Percentiles rank a stretch among this genome's conserved stretches.
These are phyloP conservation scores for Bombylius discolor DNA, from an alignment of 2,888 invertebrate species.

Conservation along the genomic window DNA sequence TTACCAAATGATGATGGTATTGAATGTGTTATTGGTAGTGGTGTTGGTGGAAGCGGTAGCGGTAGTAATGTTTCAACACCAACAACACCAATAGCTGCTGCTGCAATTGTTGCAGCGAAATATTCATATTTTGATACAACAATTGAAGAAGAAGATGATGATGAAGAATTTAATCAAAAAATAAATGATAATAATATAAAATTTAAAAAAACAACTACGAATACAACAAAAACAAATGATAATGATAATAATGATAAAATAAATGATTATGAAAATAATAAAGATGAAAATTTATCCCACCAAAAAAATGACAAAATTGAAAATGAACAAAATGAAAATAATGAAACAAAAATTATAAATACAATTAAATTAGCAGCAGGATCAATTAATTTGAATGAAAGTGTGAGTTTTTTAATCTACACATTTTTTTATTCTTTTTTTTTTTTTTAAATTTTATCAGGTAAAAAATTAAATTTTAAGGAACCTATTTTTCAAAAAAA, in stretches of 20 bases:
- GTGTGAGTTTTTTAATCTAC: conserved; percentile 1
- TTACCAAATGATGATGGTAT: no score
- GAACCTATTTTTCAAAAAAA: no score
- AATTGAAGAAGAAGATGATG: conserved; percentile 4
- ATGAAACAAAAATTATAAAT: no score
- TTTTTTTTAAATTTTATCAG: no score
- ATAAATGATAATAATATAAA: not conserved
- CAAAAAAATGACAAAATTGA: not conserved
- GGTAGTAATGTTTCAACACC: not conserved
- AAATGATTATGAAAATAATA: not conserved
- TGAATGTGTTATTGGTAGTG: no score
- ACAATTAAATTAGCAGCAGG: no score
- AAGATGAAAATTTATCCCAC: not conserved
- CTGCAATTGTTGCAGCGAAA: not conserved
- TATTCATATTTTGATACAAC: conserved; percentile 5
- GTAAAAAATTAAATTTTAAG: no score
- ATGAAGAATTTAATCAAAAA: not conserved
- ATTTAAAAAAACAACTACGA: not conserved
- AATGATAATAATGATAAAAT: not conserved
- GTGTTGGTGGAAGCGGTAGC: no score
- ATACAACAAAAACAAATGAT: not conserved
- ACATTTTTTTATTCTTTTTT: no score
- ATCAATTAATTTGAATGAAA: not conserved
- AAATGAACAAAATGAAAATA: no score
- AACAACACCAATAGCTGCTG: not conserved